Evolutionary conservation across 1,140 invertebrate genomes (phyloP), one percentile per base, ranked within the genome.

Genomic region (Bombus polaris): DNA sequence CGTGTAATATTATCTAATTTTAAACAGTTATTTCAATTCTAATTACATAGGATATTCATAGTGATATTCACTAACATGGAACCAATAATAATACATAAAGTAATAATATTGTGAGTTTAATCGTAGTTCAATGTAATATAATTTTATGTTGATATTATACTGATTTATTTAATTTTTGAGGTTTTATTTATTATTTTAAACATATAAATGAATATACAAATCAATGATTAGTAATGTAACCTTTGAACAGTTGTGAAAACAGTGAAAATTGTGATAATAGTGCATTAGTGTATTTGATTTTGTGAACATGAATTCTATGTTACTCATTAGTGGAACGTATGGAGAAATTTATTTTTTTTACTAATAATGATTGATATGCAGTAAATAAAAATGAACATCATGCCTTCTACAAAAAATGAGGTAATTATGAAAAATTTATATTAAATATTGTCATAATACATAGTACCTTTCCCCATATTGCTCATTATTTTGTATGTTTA

Each of bases 341-440:
- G 57, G n/a, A 42, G 1, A 39, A 81, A 44, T 47, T 44, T 1
- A 28, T 65, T 65, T 62, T 66, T 80, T 72, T 59, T 65, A 74
- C 37, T 80, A 75, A 78, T 59, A 70, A 89, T 81, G 47, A 59
- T 78, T 62, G 74, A 77, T 37, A 66, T 59, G 18, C 82, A 77
- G 80, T 53, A 70, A 62, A 76, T 37, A 13, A 44, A 15, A 57
- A 28, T 37, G 13, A 75, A 47, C 65, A 37, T 59, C 18, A 89
- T 89, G 88, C 75, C 88, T 39, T 68, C 75, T 15, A 62, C 37
- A 47, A 85, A 66, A 62, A 68, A 32, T 35, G 88, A 89, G 78
- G 88, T 89, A 83, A 85, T 80, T 72, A n/a, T n/a, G 3, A 59
- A 32, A 25, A 57, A 53, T 65, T 53, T 57, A 32, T 72, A 13